Percentiles rank a stretch among this genome's conserved stretches.
phyloP scores from a whole-genome alignment of 2,113 vertebrate species.

The Ramphastos sulfuratus region DNA sequence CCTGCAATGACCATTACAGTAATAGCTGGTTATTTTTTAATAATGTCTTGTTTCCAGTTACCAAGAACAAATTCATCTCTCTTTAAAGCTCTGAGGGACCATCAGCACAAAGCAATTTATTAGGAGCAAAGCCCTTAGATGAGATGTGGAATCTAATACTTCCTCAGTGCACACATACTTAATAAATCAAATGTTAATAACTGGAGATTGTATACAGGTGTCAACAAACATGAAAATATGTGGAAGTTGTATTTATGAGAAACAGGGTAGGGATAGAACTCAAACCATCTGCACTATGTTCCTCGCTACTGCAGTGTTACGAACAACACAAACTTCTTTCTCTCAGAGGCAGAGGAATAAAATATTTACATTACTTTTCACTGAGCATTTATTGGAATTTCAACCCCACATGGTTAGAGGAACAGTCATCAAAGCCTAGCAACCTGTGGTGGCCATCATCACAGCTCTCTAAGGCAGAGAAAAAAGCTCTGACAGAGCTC shows the following conservation, averaged over 20 bases:
- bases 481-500: background rate
- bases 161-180: background rate
- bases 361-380: background rate
- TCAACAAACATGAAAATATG: background rate
- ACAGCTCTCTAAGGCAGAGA: background rate
- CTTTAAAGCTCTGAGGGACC: background rate
- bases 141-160: background rate
- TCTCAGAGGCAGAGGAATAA: background rate
- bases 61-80: background rate
- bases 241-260: background rate
- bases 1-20: slow-evolving; percentile 12
- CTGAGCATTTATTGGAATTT: background rate
- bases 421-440: background rate
- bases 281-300: background rate
- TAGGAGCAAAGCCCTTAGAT: background rate
- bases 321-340: background rate
- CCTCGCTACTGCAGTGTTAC: background rate
- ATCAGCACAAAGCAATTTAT: slow-evolving; percentile 4
- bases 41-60: background rate
- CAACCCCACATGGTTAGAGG: background rate
- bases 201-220: background rate
- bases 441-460: background rate
- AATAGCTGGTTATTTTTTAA: background rate
- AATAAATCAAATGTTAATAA: slow-evolving; percentile 12
- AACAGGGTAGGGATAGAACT: background rate